Conservation (phyloP, 2,888 invertebrate genomes). For the Cerastis leucographa region DNA sequence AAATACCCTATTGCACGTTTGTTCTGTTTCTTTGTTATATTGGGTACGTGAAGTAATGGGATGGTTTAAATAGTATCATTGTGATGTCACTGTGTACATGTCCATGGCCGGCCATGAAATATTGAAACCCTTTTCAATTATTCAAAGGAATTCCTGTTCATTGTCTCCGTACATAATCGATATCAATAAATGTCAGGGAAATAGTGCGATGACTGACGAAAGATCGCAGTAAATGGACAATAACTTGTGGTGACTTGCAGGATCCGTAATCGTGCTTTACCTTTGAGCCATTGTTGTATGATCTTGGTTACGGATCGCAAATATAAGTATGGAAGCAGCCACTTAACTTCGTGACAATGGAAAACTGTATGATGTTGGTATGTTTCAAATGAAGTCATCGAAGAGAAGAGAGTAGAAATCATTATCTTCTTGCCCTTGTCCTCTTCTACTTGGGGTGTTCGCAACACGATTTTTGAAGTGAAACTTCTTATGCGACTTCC, state of each 20-base stretch:
- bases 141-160: background rate
- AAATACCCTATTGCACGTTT: constrained; percentile 21
- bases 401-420: background rate
- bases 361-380: background rate
- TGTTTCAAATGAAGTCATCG: background rate
- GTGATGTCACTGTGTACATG: background rate
- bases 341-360: background rate
- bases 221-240: background rate
- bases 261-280: background rate
- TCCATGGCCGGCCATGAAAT: background rate
- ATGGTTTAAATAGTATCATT: constrained; percentile 2
- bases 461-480: no score
- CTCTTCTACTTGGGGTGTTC: no score
- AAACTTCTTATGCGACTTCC: no score
- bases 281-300: background rate
- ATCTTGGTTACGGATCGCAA: background rate
- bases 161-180: background rate
- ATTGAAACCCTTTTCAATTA: background rate
- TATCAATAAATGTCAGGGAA: background rate
- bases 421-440: no score
- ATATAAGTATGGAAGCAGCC: background rate
- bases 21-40: constrained; percentile 24
- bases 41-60: background rate
- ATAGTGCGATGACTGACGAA: background rate
- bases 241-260: background rate